phyloP scores from a whole-genome alignment of 2,888 invertebrate genomes.

The Stenchaetothrips biformis region DNA sequence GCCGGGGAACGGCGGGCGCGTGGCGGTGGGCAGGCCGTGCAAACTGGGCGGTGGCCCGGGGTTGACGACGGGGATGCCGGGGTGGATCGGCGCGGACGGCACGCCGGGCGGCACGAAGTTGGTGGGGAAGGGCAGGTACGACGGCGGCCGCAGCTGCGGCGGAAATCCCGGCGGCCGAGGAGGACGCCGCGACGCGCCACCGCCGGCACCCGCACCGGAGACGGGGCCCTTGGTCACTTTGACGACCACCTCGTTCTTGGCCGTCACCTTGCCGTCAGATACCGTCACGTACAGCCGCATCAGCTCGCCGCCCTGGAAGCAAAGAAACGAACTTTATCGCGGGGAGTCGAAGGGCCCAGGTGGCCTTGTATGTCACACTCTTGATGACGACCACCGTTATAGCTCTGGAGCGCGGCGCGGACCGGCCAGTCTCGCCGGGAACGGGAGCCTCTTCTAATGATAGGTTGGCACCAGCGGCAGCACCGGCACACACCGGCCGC shows the following conservation, averaged over 20 bases:
- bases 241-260: slow-evolving; percentile 64
- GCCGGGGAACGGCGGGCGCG: slow-evolving; percentile 43
- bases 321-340: slow-evolving; percentile 37
- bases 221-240: slow-evolving; percentile 49
- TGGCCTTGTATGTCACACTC: background rate
- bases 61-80: slow-evolving; percentile 39
- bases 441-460: background rate
- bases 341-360: slow-evolving; percentile 56
- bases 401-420: background rate
- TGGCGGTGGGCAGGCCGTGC: slow-evolving; percentile 41
- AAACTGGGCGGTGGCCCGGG: slow-evolving; percentile 42
- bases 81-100: background rate
- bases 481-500: background rate
- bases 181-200: slow-evolving; percentile 39
- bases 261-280: slow-evolving; percentile 58
- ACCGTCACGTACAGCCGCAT: slow-evolving; percentile 65
- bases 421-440: background rate
- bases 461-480: background rate
- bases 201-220: slow-evolving; percentile 39
- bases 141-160: slow-evolving; percentile 27
- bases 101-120: slow-evolving; percentile 26
- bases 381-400: too few species aligned
- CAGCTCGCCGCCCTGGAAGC: slow-evolving; percentile 59
- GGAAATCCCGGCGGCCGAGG: slow-evolving; percentile 28
- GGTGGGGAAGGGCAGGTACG: slow-evolving; percentile 17